phyloP scores from a whole-genome alignment of 1,140 invertebrate genomes.

The Cotesia glomerata region DNA sequence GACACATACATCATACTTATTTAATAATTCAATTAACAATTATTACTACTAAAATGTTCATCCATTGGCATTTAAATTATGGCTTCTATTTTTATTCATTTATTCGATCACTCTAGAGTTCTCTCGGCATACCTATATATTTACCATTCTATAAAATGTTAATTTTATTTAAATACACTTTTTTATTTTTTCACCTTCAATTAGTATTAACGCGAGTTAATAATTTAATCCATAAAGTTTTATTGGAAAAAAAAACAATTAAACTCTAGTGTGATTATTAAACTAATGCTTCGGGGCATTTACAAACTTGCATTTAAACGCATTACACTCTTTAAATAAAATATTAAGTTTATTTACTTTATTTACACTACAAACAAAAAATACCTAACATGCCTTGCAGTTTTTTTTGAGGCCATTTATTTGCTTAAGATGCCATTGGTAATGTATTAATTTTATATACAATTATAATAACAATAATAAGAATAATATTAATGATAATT shows the following conservation, averaged over 20 bases:
- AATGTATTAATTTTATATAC: constrained; percentile 26
- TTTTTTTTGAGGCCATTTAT: constrained; percentile 23
- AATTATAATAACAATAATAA: constrained; percentile 7
- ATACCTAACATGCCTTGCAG: neutral
- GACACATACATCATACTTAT: too few relatives aligned
- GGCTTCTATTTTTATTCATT: constrained; percentile 19
- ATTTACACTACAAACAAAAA: too few relatives aligned
- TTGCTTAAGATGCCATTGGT: constrained; percentile 37
- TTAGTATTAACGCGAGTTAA: too few relatives aligned
- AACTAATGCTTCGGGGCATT: too few relatives aligned
- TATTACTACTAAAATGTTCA: neutral
- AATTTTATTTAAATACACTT: too few relatives aligned
- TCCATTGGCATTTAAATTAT: constrained; percentile 35
- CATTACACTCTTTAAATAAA: too few relatives aligned
- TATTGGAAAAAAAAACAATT: neutral
- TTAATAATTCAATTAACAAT: neutral
- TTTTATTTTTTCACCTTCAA: too few relatives aligned
- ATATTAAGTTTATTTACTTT: too few relatives aligned
- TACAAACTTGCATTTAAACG: too few relatives aligned
- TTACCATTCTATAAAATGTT: too few relatives aligned
- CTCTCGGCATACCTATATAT: too few relatives aligned
- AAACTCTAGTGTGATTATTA: neutral
- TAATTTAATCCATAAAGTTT: too few relatives aligned
- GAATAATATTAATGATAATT: neutral
- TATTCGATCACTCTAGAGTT: neutral